Conservation (phyloP, 2,888 invertebrate species). For the Blastobasis adustella region DNA sequence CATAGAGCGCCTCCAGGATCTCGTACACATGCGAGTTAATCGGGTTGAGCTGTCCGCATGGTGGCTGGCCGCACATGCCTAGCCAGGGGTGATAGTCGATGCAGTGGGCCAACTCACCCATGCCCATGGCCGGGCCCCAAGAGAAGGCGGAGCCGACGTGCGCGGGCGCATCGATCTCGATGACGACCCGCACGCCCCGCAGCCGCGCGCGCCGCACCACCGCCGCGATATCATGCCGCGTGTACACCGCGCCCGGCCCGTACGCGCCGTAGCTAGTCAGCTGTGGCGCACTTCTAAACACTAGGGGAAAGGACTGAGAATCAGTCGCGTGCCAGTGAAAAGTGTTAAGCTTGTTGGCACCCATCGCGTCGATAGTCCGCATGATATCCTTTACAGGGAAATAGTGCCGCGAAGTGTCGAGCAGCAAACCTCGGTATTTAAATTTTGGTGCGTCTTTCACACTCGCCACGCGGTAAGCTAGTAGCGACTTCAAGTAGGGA, state of each 20-base stretch:
- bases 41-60: constrained; percentile 90
- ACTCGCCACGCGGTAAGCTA: constrained; percentile 78
- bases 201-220: constrained; percentile 84
- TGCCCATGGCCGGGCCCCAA: constrained; percentile 85
- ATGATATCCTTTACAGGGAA: constrained; percentile 83
- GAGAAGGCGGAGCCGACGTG: constrained; percentile 92
- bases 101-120: constrained; percentile 86
- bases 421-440: constrained; percentile 87
- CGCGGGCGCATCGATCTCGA: constrained; percentile 94
- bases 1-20: constrained; percentile 82
- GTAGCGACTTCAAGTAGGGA: constrained; percentile 75
- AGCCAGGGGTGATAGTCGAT: constrained; percentile 88
- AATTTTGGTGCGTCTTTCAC: constrained; percentile 86
- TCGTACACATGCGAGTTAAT: constrained; percentile 85
- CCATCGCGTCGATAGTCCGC: constrained; percentile 90
- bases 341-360: constrained; percentile 90
- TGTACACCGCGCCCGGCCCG: constrained; percentile 84
- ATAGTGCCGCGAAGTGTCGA: constrained; percentile 94
- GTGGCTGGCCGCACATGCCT: constrained; percentile 87
- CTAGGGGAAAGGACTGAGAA: constrained; percentile 93
- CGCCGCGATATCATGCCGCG: constrained; percentile 80
- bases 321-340: constrained; percentile 96
- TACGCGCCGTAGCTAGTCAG: constrained; percentile 90
- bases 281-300: constrained; percentile 83
- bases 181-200: constrained; percentile 88